A percentile compares a stretch with the other conserved stretches of the same genome.
Evolutionary conservation across 1,140 invertebrate genomes (phyloP).

Genomic region (Bombyx mori): DNA sequence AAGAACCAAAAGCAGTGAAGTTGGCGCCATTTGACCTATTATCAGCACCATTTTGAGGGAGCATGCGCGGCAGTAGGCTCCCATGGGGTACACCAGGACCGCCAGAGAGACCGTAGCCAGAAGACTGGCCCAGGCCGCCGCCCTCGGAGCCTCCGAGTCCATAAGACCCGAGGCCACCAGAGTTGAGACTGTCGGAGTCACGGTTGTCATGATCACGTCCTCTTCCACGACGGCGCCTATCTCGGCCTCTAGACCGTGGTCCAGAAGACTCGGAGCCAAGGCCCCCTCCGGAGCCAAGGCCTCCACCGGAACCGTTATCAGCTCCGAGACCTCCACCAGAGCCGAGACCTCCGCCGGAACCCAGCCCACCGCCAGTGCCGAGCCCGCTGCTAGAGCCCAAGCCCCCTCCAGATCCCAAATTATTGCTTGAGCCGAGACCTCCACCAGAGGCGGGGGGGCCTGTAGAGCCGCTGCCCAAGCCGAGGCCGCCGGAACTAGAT

Average conservation of each 20-base stretch:
- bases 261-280: conserved; percentile 27
- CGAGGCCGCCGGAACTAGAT: conserved; percentile 20
- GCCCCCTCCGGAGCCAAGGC: conserved; percentile 25
- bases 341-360: conserved; percentile 15
- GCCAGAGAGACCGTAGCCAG: conserved; percentile 51
- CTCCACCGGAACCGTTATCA: conserved; percentile 18
- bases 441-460: conserved; percentile 24
- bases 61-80: conserved; percentile 57
- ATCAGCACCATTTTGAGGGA: conserved; percentile 40
- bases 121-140: conserved; percentile 33
- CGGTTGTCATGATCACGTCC: conserved; percentile 48
- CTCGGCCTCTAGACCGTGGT: conserved; percentile 36
- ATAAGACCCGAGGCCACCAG: conserved; percentile 33
- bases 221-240: conserved; percentile 53
- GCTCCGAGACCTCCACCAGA: conserved; percentile 15
- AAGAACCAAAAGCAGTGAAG: conserved; percentile 60
- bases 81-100: conserved; percentile 57
- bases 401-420: conserved; percentile 18
- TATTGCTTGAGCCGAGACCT: conserved; percentile 18
- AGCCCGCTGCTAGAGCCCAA: conserved; percentile 22
- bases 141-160: conserved; percentile 17
- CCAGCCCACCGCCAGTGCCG: conserved; percentile 18
- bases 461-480: conserved; percentile 26
- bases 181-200: conserved; percentile 34
- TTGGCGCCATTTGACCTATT: conserved; percentile 45